Percentiles rank a stretch among this genome's conserved stretches.
Conservation (phyloP, 2,797 vertebrate species). For the Pantherophis vulpinus region DNA sequence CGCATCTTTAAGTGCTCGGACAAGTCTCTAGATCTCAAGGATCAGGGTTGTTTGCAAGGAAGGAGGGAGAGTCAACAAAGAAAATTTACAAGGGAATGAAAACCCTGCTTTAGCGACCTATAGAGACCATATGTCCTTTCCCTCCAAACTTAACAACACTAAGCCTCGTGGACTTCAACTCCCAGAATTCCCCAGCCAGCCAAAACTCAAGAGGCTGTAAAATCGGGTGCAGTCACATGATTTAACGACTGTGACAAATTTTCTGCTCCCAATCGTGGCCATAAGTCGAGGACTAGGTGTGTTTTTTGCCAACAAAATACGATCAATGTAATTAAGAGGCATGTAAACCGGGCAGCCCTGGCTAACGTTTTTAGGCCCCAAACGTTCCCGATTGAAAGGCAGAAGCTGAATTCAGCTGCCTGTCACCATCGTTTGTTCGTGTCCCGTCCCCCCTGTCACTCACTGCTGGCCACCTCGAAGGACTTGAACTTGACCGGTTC, state of each 20-base stretch:
- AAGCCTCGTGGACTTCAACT: no score
- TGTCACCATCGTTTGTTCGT: neutral
- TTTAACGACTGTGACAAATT: neutral
- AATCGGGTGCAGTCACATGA: neutral
- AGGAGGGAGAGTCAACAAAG: neutral
- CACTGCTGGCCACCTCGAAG: conserved; percentile 82
- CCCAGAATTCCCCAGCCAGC: no score
- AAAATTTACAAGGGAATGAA: neutral
- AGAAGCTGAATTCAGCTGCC: neutral
- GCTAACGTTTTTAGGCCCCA: neutral
- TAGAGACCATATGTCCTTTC: neutral
- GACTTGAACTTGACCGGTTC: conserved; percentile 92
- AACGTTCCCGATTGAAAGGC: neutral
- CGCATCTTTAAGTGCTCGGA: neutral
- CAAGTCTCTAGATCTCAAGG: neutral
- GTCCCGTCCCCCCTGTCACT: conserved; percentile 56
- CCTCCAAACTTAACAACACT: no score
- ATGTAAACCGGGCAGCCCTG: neutral
- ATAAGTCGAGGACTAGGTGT: neutral
- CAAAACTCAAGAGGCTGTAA: neutral
- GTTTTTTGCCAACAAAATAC: neutral
- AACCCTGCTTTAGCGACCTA: neutral
- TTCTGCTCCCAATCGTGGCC: neutral
- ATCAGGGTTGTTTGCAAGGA: neutral
- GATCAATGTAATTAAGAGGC: neutral